Evolutionary conservation across 1,140 invertebrate genomes (phyloP), one percentile per base, ranked within the genome.

Genomic region (Elymnias hypermnestra): DNA sequence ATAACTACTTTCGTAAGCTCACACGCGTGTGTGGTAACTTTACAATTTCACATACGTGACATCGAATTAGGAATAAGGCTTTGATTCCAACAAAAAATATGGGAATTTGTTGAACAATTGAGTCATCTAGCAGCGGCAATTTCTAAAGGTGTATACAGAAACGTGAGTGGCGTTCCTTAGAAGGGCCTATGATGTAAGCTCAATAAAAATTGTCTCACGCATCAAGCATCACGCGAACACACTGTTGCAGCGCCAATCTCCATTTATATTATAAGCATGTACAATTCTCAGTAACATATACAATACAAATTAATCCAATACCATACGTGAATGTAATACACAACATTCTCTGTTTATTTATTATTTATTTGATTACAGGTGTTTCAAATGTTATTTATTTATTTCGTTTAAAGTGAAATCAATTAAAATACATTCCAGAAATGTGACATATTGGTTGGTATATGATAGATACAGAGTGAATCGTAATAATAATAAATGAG

Each of bases 121-220:
- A 56, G 33, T 48, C 36, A 52, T 52, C 40, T 37, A 42, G 5
- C 31, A 39, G 47, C 65, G 61, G 45, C 40, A 56, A 57, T 64
- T 65, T 68, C 58, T 53, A 56, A 68, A 71, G 55, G 52, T 53
- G 37, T 60, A 44, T 35, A 2, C 18, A 25, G 31, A 26, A 10
- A 81, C 76, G 72, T 77, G 73, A 77, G 61, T 8, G 13, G 54
- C 40, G 56, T 71, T 46, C 49, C 55, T 49, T 67, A 57, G 44
- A 52, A 58, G 54, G 59, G 59, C 48, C 42, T 53, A 56, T 58
- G 54, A 60, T 52, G 36, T 51, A 51, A 63, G 59, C 54, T 42
- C 63, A 69, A 77, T 57, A 72, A 69, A 71, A 73, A 77, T 75
- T 63, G 59, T 67, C 53, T 72, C 73, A 77, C 76, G 76, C 70